Evolutionary conservation across 35 echinoderm and acorn worm genomes (phyloP), one percentile per base, ranked within the genome.

Genomic region (Anneissia japonica): DNA sequence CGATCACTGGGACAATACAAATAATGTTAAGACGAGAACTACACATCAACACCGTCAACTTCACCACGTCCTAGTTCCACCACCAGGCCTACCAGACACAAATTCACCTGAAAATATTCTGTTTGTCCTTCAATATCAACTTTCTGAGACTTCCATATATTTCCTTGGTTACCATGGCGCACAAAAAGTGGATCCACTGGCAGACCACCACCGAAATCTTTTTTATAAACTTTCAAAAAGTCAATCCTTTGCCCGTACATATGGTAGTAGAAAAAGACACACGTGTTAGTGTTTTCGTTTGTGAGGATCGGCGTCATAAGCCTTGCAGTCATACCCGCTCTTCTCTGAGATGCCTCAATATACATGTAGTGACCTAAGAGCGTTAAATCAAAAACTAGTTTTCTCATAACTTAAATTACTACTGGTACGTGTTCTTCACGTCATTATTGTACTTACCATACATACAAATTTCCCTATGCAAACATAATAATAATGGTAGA

Each of bases 351-450:
- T 26, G 76, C 23, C 76, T 79, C 76, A 2, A 79, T 35, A 31
- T 79, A 79, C 76, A 79, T 79, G n/a, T 79, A 79, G 76, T 79
- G 76, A 14, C 76, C 76, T 79, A 2, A 64, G 16, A 45, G 40
- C n/a, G n/a, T n/a, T n/a, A n/a, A n/a, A n/a, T n/a, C n/a, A n/a
- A n/a, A n/a, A n/a, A n/a, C n/a, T n/a, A n/a, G n/a, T n/a, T n/a
- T n/a, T n/a, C n/a, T n/a, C n/a, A n/a, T n/a, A n/a, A n/a, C n/a
- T n/a, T n/a, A n/a, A n/a, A n/a, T n/a, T n/a, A n/a, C n/a, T n/a
- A n/a, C n/a, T n/a, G n/a, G n/a, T n/a, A n/a, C n/a, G n/a, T n/a
- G n/a, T n/a, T n/a, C n/a, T n/a, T n/a, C n/a, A n/a, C n/a, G n/a
- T n/a, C n/a, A n/a, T n/a, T n/a, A n/a, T n/a, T n/a, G n/a, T n/a